Evolutionary conservation across 2,113 vertebrate species (phyloP), one percentile per base, ranked within the genome.

Genomic region (Mustelus asterias): DNA sequence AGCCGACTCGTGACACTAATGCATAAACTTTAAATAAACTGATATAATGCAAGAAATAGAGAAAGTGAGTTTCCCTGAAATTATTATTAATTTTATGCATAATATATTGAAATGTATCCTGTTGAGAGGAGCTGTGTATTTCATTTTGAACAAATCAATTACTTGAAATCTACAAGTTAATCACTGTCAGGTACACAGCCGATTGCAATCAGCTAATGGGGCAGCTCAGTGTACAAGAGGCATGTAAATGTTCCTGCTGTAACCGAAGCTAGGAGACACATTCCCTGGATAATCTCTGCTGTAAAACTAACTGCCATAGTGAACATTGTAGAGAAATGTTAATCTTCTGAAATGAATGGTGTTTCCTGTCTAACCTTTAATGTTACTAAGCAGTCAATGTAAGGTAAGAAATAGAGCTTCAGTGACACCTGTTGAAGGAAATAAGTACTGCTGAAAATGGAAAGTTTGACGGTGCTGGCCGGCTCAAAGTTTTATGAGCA

Each of bases 381-480:
- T 11, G 69, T 95, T 33, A 29, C 4, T 72, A 26, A 94, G 7
- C 92, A 54, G 69, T 16, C 69, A 48, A 54, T 54, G 41, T 72
- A 44, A 95, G 88, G 7, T 33, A 54, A 54, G 26, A 72, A 72
- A 54, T 72, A 54, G 94, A 95, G 72, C 94, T 48, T 95, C 69
- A 95, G 94, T 95, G 94, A 95, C 94, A 95, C 94, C 94, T 95
- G 44, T 33, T 95, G 94, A 95, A 72, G 26, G 67, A 95, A 72
- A 72, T 54, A 69, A 76, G 94, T 76, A 95, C 24, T 95, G 69
- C 94, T 94, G 3, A 54, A 70, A 72, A 95, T 29, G 0, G 37
- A 33, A 95, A 24, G 67, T 41, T 72, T 44, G 67, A 95, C 11
- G 9, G 14, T 70, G 93, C 65, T 48, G 65, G 63, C 37, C 70